These are phyloP conservation scores for Notothenia rossii DNA, from an alignment of 2,113 vertebrate genomes.

Conservation along the genomic window DNA sequence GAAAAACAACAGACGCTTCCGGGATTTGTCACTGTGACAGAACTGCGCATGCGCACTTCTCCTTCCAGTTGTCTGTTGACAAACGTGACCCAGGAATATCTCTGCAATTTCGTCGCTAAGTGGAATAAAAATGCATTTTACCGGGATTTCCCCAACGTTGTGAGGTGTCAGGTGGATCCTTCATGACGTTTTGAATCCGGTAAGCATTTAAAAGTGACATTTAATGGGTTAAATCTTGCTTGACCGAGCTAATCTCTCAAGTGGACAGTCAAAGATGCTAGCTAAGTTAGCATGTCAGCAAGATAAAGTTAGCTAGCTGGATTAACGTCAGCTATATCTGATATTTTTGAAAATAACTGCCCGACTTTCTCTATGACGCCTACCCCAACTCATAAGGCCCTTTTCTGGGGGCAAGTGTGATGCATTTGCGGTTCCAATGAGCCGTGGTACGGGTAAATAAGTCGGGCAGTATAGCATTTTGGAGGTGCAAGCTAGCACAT, in stretches of 20 bases:
- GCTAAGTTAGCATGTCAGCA: constrained; percentile 60
- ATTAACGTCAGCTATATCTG: not conserved
- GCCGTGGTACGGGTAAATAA: not conserved
- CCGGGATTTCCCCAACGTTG: not conserved
- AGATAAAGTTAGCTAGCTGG: constrained; percentile 43
- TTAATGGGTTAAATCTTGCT: not conserved
- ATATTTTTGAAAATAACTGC: not conserved
- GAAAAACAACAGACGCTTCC: too few relatives aligned
- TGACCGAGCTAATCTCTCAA: not conserved
- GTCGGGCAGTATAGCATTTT: rapidly evolving
- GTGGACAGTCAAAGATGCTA: constrained; percentile 19
- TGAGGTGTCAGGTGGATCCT: not conserved
- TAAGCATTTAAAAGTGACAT: constrained; percentile 5
- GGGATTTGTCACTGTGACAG: not conserved
- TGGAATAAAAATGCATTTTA: constrained; percentile 55
- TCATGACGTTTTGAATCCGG: constrained; percentile 46
- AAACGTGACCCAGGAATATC: constrained; percentile 51
- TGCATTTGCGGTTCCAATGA: not conserved
- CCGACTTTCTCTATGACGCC: not conserved
- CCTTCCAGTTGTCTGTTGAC: constrained; percentile 62
- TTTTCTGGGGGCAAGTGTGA: not conserved
- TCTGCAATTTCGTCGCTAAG: not conserved
- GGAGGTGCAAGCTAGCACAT: constrained; percentile 12
- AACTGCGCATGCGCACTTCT: constrained; percentile 42
- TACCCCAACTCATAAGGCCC: not conserved